Base-by-base conservation (phyloP, 2,888 invertebrate species). In the Nephrotoma flavescens region DNA sequence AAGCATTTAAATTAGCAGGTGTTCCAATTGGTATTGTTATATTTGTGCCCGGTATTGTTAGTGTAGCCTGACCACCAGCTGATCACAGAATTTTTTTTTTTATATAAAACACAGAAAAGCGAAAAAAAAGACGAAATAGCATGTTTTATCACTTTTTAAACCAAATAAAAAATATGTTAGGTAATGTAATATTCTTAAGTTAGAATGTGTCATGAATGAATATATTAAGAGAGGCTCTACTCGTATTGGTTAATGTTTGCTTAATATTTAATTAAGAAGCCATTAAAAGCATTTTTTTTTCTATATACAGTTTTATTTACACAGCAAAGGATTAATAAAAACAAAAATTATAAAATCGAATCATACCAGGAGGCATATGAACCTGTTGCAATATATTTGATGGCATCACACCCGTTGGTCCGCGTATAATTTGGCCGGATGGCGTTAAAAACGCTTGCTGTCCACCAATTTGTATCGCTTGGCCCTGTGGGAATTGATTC, bases 351-450 rank as follows among this genome's bases (percentile, higher is more conserved):
- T n/a, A 85, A 83, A 31, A 52, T 31, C 52, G 15, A 71, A 47
- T 88, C 87, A 88, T 89, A 93, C 93, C 93, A 89, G 94, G 92
- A 2, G 94, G 95, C 88, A 96, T 91, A 90, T 96, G 96, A 89
- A 96, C 95, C 0, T 94, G 93, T 89, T 93, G 93, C 31, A 96
- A 92, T 88, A 96, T 94, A 85, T 95, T 95, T 0, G 95, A 94
- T 0, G 94, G 93, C 84, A 95, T 94, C 11, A 93, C 89, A 6
- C 89, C 88, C 47, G 93, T 94, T 0, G 96, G 95, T 0, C 95
- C 94, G 85, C 97, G 92, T 12, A 97, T 95, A n/a, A 97, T 93
- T 90, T 96, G 96, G 0, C 96, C 95, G 87, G 90, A 91, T 2
- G 93, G 93, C 6, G 92, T 92, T 12, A 93, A 91, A 88, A 93